A percentile compares a stretch with the other conserved stretches of the same genome.
phyloP scores from a whole-genome alignment of 2,797 vertebrate genomes.

The Alca torda region DNA sequence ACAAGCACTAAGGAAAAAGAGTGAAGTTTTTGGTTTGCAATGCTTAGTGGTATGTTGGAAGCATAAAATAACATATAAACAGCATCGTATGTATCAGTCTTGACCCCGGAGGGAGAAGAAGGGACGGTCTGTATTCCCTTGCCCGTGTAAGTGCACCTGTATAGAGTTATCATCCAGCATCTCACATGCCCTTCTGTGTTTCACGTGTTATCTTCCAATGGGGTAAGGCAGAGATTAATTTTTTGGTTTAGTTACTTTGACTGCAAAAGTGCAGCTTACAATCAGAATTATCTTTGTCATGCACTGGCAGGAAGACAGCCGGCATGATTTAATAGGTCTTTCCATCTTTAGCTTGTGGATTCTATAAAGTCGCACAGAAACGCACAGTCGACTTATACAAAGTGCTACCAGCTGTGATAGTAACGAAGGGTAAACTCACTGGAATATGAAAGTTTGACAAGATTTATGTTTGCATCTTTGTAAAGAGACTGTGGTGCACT shows the following conservation, averaged over 20 bases:
- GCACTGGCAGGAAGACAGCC: slow-evolving; percentile 59
- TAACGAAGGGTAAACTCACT: slow-evolving; percentile 66
- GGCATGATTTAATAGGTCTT: slow-evolving; percentile 53
- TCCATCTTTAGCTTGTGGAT: slow-evolving; percentile 58
- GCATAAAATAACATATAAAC: background rate
- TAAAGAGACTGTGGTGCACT: slow-evolving; percentile 54
- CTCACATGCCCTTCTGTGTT: accelerated
- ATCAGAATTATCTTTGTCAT: slow-evolving; percentile 58
- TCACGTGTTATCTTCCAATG: background rate
- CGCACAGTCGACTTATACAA: background rate
- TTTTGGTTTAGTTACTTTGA: slow-evolving; percentile 48
- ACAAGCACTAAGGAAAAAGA: background rate
- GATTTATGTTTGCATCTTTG: slow-evolving; percentile 71
- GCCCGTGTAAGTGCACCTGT: background rate
- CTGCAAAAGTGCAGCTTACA: slow-evolving; percentile 43
- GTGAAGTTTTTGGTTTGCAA: background rate
- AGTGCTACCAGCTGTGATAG: slow-evolving; percentile 64
- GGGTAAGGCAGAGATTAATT: slow-evolving; percentile 31
- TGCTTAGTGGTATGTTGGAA: background rate
- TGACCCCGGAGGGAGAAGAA: background rate
- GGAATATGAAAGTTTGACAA: slow-evolving; percentile 67
- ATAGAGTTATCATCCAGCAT: background rate
- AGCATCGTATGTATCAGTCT: background rate
- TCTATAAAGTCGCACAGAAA: slow-evolving; percentile 29
- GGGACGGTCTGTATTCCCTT: background rate